phyloP scores from a whole-genome alignment of 2,888 invertebrate genomes.

The Andrena chrysosceles region DNA sequence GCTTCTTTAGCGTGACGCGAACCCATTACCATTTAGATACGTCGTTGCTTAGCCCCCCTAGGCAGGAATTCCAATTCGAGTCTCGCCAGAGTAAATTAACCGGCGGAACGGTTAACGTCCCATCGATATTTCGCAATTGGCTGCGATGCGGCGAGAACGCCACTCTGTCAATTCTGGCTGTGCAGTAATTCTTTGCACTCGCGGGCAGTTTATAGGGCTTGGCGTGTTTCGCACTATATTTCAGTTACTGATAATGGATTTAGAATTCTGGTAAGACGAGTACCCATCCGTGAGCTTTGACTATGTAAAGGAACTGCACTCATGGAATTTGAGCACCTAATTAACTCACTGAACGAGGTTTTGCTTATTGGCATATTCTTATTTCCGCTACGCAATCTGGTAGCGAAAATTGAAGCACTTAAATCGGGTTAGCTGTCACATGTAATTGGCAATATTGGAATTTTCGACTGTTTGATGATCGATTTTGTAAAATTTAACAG shows the following conservation, averaged over 20 bases:
- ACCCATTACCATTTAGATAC: slow-evolving; percentile 57
- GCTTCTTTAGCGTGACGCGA: slow-evolving; percentile 48
- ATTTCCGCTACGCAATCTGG: no score
- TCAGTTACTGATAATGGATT: neutral
- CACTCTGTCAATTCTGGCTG: slow-evolving; percentile 16
- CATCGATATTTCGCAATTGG: slow-evolving; percentile 44
- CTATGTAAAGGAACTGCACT: no score
- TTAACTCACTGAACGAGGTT: no score
- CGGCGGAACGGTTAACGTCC: slow-evolving; percentile 31
- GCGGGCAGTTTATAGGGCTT: slow-evolving; percentile 4
- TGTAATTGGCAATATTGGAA: no score
- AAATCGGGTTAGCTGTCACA: no score
- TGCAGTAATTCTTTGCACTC: neutral
- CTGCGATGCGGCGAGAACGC: slow-evolving; percentile 11
- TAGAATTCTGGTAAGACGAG: neutral
- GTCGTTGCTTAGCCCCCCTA: slow-evolving; percentile 34
- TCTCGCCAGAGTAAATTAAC: slow-evolving; percentile 40
- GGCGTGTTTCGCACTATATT: neutral
- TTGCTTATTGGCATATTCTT: no score
- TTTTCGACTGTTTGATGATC: no score
- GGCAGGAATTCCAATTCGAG: slow-evolving; percentile 55
- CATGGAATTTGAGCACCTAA: no score
- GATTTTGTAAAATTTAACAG: no score
- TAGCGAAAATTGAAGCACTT: no score
- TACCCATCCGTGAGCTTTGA: no score